Percentiles rank a stretch among this genome's conserved stretches.
phyloP scores from a whole-genome alignment of 2,888 invertebrate genomes.

The Sinhomidia bicolor region DNA sequence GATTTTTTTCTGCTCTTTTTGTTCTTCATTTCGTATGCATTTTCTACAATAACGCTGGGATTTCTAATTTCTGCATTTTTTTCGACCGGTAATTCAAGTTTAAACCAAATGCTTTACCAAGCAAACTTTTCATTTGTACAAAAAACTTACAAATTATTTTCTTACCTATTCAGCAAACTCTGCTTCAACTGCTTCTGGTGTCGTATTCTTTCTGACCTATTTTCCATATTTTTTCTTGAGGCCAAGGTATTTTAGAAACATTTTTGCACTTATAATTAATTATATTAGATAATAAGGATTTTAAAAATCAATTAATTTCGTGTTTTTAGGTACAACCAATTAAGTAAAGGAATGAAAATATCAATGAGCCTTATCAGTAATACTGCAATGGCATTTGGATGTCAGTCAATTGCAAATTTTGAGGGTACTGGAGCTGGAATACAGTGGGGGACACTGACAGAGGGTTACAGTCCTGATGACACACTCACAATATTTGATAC shows the following conservation, averaged over 20 bases:
- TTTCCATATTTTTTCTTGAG: conserved; percentile 88
- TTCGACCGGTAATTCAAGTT: conserved; percentile 85
- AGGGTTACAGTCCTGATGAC: conserved; percentile 86
- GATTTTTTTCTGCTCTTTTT: conserved; percentile 87
- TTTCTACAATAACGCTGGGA: conserved; percentile 88
- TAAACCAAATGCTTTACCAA: background rate
- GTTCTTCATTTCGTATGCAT: conserved; percentile 87
- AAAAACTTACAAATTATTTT: no score
- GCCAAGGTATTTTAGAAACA: conserved; percentile 84
- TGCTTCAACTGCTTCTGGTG: conserved; percentile 89
- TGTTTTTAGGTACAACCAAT: conserved; percentile 49
- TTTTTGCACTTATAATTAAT: background rate
- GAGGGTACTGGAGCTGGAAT: conserved; percentile 86
- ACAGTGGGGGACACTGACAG: conserved; percentile 86
- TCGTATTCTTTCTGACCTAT: conserved; percentile 89
- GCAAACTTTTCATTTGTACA: background rate
- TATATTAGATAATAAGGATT: background rate
- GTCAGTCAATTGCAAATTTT: conserved; percentile 87
- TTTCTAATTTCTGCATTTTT: conserved; percentile 92
- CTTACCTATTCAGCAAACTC: conserved; percentile 85
- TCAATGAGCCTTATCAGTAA: conserved; percentile 87
- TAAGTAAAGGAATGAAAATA: conserved; percentile 84
- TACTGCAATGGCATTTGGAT: conserved; percentile 91
- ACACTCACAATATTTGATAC: conserved; percentile 87
- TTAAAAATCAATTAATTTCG: background rate